Evolutionary conservation across 2,888 invertebrate genomes (phyloP).

Genomic region (Lithophane semibrunnea): DNA sequence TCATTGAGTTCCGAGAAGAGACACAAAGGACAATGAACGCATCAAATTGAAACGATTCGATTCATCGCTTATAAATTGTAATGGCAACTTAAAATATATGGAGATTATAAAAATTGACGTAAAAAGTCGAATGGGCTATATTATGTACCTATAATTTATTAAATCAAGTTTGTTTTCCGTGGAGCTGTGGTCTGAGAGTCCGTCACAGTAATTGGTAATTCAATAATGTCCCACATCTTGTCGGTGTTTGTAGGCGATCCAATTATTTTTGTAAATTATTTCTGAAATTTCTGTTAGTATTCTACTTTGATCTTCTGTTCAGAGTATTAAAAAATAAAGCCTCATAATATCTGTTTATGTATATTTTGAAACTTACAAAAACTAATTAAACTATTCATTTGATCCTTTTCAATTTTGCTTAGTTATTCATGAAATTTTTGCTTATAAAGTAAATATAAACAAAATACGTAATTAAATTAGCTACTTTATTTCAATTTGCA

Average conservation of each 20-base stretch:
- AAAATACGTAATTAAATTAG: slow-evolving; percentile 29
- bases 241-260: background rate
- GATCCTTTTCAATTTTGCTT: background rate
- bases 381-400: background rate
- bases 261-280: slow-evolving; percentile 1
- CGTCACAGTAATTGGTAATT: background rate
- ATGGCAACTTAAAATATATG: slow-evolving; percentile 35
- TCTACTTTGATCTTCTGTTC: slow-evolving; percentile 2
- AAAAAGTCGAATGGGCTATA: slow-evolving; percentile 2
- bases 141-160: background rate
- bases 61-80: slow-evolving; percentile 33
- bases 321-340: background rate
- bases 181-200: background rate
- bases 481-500: slow-evolving; percentile 33
- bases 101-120: slow-evolving; percentile 1
- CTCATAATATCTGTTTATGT: background rate
- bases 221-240: background rate
- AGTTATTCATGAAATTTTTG: slow-evolving; percentile 18
- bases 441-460: slow-evolving; percentile 17
- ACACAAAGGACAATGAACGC: slow-evolving; percentile 23
- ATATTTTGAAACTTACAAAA: background rate
- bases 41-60: slow-evolving; percentile 40
- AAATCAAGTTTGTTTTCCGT: background rate
- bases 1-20: slow-evolving; percentile 29
- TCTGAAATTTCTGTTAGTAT: background rate